Conservation (phyloP, 2,888 invertebrate genomes). For the Anthoptus insignis region DNA sequence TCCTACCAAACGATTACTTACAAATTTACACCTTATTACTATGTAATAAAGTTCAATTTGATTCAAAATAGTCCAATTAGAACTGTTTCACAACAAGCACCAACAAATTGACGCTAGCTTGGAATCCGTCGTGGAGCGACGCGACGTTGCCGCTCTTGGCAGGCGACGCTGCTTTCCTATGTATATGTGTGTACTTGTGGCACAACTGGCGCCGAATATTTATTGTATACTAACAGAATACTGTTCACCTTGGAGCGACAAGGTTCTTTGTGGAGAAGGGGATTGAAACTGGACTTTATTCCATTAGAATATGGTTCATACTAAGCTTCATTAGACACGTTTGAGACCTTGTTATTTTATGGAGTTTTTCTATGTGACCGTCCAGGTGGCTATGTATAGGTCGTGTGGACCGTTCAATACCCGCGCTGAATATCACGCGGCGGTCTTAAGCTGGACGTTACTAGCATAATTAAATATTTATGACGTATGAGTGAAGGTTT, state of each 20-base stretch:
- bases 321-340: slow-evolving; percentile 50
- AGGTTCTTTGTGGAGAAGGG: slow-evolving; percentile 63
- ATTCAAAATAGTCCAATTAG: slow-evolving; percentile 43
- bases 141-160: slow-evolving; percentile 83
- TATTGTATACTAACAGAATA: slow-evolving; percentile 87
- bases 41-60: slow-evolving; percentile 47
- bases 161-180: slow-evolving; percentile 76
- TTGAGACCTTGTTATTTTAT: slow-evolving; percentile 64
- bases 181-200: slow-evolving; percentile 83
- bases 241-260: slow-evolving; percentile 81
- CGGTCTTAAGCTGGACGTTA: slow-evolving; percentile 69
- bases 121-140: slow-evolving; percentile 73
- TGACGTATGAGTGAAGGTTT: slow-evolving; percentile 63
- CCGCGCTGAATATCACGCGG: slow-evolving; percentile 67
- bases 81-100: slow-evolving; percentile 63
- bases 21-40: slow-evolving; percentile 49
- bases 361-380: slow-evolving; percentile 82
- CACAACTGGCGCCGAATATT: slow-evolving; percentile 87
- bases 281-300: slow-evolving; percentile 60
- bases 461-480: slow-evolving; percentile 68
- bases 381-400: slow-evolving; percentile 86
- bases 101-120: slow-evolving; percentile 71
- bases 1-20: slow-evolving; percentile 45
- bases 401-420: slow-evolving; percentile 73
- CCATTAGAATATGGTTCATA: slow-evolving; percentile 60